A percentile compares a stretch with the other conserved stretches of the same genome.
These are phyloP conservation scores for Chaetops frenatus DNA, from an alignment of 2,113 vertebrate species.

Conservation along the genomic window DNA sequence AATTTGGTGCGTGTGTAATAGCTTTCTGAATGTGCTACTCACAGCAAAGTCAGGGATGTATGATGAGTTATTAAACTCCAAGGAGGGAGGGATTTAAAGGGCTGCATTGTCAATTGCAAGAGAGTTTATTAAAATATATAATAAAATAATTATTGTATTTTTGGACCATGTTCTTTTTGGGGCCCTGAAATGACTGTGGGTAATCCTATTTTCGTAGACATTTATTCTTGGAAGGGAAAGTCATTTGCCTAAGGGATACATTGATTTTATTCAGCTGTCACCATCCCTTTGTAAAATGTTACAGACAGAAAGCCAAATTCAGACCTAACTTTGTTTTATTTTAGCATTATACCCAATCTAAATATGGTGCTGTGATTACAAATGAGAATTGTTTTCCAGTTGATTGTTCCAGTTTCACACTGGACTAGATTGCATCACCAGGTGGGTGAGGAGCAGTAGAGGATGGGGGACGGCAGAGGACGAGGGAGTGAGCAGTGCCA, in stretches of 20 bases:
- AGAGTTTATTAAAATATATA: slow-evolving; percentile 21
- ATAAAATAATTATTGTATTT: not conserved
- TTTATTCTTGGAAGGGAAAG: slow-evolving; percentile 37
- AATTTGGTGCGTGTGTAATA: not conserved
- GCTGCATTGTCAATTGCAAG: not conserved
- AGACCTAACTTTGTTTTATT: not conserved
- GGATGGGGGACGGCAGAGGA: not conserved
- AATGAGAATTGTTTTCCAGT: not conserved
- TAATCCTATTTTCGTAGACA: slow-evolving; percentile 13
- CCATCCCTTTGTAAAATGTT: not conserved
- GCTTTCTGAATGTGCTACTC: not conserved
- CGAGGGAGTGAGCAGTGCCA: rapidly evolving
- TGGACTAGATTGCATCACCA: not conserved
- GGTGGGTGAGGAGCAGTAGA: not conserved
- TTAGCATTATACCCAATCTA: not conserved
- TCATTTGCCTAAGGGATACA: slow-evolving; percentile 1
- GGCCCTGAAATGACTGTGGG: not conserved
- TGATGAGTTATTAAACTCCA: not conserved
- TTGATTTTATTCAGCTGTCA: slow-evolving; percentile 37
- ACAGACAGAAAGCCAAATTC: not conserved
- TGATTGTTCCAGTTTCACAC: not conserved
- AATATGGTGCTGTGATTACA: not conserved
- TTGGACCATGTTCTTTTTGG: not conserved
- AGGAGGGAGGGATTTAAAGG: not conserved
- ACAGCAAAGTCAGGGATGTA: not conserved